Evolutionary conservation across 2,888 invertebrate species (phyloP), one percentile per base, ranked within the genome.

Genomic region (Branchipolynoe longqiensis): DNA sequence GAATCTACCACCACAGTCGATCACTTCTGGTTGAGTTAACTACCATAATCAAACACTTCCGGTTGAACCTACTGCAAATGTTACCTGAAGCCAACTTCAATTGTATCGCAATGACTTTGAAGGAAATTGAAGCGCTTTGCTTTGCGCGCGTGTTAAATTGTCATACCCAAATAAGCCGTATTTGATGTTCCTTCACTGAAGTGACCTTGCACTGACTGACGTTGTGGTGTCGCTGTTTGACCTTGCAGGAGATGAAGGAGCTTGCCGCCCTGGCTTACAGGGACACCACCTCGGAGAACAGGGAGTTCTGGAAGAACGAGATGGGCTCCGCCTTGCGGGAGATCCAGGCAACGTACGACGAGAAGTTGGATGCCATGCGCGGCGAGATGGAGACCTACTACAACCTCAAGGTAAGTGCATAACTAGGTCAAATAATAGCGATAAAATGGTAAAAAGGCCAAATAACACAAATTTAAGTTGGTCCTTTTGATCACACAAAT

Each of bases 261-360:
- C 91, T 95, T 73, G 94, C 94, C 64, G 94, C 94, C 31, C 91
- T 94, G 86, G 94, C 94, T 18, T 94, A 94, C 90, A 91, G 94
- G 58, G 95, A 95, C 90, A 94, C 95, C 1, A 94, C 94, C 0
- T 92, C 93, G 62, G 95, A 95, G 90, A 94, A 95, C 92, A 92
- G 94, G 40, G 94, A 95, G 89, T 95, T 93, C 93, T 95, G 95
- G 94, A 94, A 94, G 92, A 94, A 94, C 90, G 95, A 95, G 89
- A 90, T 95, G 85, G 93, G 94, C 2, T 92, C 93, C 86, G 94
- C 94, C 73, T 94, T 95, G 88, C 91, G 94, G 58, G 95, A 95
- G 89, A 95, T 95, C 88, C 94, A 95, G 89, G 90, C 90, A 64
- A 94, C 95, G 89, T 95, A 95, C 90, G 94, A 95, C 88, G 90